Evolutionary conservation across 2,888 invertebrate species (phyloP).

Genomic region (Tineola bisselliella): DNA sequence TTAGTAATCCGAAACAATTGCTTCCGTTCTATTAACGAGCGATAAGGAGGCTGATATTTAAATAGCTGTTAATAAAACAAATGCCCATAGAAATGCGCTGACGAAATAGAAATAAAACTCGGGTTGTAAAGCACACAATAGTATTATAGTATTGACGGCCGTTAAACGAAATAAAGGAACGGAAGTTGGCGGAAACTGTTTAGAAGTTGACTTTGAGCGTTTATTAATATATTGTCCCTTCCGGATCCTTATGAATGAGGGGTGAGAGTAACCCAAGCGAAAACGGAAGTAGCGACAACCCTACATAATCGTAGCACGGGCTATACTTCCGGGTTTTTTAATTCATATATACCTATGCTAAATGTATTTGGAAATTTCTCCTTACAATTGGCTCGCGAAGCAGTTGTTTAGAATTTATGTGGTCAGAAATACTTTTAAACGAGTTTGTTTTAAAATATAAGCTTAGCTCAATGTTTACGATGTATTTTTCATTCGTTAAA

Average conservation of each 20-base stretch:
- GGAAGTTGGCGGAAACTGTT: conserved; percentile 41
- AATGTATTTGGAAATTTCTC: conserved; percentile 15
- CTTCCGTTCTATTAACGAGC: conserved; percentile 3
- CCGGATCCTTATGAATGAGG: conserved; percentile 50
- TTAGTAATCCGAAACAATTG: not conserved
- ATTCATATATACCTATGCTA: not conserved
- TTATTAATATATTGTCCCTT: conserved; percentile 56
- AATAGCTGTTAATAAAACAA: conserved; percentile 5
- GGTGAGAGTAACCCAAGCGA: conserved; percentile 48
- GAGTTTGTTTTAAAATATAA: not conserved
- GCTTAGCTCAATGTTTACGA: not conserved
- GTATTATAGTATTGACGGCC: not conserved
- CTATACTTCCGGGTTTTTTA: conserved; percentile 45
- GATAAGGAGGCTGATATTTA: not conserved
- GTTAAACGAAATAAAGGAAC: conserved; percentile 25
- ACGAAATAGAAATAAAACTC: not conserved
- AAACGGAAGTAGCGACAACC: conserved; percentile 62
- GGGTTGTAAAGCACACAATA: conserved; percentile 7
- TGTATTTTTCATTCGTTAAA: conserved; percentile 4
- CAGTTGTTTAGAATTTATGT: too few species aligned
- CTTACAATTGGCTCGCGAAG: conserved; percentile 19
- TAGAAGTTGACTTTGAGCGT: conserved; percentile 53
- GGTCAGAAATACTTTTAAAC: not conserved
- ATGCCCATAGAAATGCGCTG: not conserved
- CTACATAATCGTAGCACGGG: conserved; percentile 58